A percentile compares a stretch with the other conserved stretches of the same genome.
phyloP scores from a whole-genome alignment of 2,888 invertebrate species.

The Tachystola acroxantha region DNA sequence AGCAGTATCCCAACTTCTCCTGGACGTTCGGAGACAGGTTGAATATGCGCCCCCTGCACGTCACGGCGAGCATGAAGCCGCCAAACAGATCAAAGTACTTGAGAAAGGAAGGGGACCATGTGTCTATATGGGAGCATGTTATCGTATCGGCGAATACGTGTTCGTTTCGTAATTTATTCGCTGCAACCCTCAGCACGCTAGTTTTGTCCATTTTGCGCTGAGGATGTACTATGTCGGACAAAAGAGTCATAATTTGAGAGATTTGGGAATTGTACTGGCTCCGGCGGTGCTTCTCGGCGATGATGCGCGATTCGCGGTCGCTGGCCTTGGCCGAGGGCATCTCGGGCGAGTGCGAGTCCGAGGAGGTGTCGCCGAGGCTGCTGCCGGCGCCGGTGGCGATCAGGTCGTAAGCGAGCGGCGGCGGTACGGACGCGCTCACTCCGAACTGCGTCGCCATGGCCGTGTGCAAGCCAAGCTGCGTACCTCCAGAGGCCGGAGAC shows the following conservation, averaged over 20 bases:
- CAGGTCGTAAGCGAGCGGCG: conserved; percentile 34
- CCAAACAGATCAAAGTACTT: conserved; percentile 83
- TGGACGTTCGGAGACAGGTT: conserved; percentile 91
- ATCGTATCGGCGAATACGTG: conserved; percentile 81
- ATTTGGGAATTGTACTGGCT: conserved; percentile 93
- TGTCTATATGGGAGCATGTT: conserved; percentile 64
- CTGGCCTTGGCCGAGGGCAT: conserved; percentile 74
- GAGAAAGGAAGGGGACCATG: conserved; percentile 77
- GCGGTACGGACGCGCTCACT: conserved; percentile 41
- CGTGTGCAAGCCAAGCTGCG: conserved; percentile 38
- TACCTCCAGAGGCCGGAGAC: conserved; percentile 43
- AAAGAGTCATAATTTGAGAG: conserved; percentile 86
- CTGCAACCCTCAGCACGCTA: conserved; percentile 90
- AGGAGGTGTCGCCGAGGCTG: conserved; percentile 68
- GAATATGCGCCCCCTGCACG: conserved; percentile 89
- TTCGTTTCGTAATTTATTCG: conserved; percentile 89
- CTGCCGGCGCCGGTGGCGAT: conserved; percentile 26
- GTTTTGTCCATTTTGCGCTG: conserved; percentile 94
- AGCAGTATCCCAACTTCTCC: conserved; percentile 89
- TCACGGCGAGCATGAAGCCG: conserved; percentile 89
- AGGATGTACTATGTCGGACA: conserved; percentile 90
- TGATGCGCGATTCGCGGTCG: conserved; percentile 89
- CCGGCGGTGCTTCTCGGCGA: conserved; percentile 93
- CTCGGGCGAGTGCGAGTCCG: conserved; percentile 64
- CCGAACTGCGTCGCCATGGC: conserved; percentile 43